Evolutionary conservation across 2,888 invertebrate genomes (phyloP).

Genomic region (Dasysyrphus albostriatus): DNA sequence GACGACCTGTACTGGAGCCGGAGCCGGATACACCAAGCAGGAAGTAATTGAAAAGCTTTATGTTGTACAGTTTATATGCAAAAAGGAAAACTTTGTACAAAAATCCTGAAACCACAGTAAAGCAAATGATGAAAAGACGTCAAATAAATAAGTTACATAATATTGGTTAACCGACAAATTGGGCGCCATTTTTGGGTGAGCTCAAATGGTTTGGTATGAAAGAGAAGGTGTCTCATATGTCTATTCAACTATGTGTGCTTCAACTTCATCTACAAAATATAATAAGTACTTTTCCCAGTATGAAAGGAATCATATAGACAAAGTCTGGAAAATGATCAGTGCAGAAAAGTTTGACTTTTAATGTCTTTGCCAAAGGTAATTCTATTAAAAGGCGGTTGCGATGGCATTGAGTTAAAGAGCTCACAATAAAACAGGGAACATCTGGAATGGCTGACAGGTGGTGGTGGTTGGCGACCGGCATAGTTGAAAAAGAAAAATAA

Average conservation of each 20-base stretch:
- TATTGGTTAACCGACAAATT: conserved; percentile 54
- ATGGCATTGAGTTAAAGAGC: conserved; percentile 37
- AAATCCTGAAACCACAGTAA: conserved; percentile 15
- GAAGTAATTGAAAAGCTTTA: conserved; percentile 56
- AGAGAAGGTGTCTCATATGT: not conserved
- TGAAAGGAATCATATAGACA: conserved; percentile 12
- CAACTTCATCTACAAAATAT: not conserved
- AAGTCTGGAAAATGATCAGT: conserved; percentile 17
- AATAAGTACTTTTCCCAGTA: not conserved
- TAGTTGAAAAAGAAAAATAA: conserved; percentile 58
- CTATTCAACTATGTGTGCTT: not conserved
- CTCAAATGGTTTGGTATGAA: not conserved
- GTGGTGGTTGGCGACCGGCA: not conserved
- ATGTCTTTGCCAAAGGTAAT: conserved; percentile 48
- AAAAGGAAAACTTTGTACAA: conserved; percentile 20
- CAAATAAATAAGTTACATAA: conserved; percentile 65
- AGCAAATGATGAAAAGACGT: conserved; percentile 25
- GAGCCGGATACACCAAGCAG: conserved; percentile 21
- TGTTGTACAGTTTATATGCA: not conserved
- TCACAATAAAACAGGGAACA: conserved; percentile 60
- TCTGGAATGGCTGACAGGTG: not conserved
- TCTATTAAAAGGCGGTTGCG: conserved; percentile 53
- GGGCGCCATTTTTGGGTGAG: conserved; percentile 9
- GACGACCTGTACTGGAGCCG: conserved; percentile 27
- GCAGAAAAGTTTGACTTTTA: conserved; percentile 27